phyloP scores from a whole-genome alignment of 1,140 invertebrate genomes.

The Pseudomyrmex dendroicus region DNA sequence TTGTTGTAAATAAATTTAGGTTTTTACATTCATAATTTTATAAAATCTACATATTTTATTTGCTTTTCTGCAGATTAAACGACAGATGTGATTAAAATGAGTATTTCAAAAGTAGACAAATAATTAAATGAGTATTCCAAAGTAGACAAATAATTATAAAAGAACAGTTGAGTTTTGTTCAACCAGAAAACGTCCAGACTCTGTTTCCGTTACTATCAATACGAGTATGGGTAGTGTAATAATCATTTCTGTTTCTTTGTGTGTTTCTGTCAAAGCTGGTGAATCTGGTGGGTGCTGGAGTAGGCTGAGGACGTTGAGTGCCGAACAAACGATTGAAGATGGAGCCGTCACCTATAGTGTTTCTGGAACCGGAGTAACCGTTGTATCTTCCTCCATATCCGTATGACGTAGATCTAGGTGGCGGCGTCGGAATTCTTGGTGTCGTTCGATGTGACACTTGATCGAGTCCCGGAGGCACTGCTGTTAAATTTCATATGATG shows the following conservation, averaged over 20 bases:
- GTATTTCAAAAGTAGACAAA: neutral
- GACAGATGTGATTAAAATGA: neutral
- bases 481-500: constrained; percentile 64
- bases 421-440: constrained; percentile 71
- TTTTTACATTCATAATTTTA: too few relatives aligned
- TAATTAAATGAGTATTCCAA: neutral
- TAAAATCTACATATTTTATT: too few relatives aligned
- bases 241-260: constrained; percentile 65
- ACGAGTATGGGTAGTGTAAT: constrained; percentile 76
- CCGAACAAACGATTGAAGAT: constrained; percentile 78
- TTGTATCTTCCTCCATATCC: constrained; percentile 51
- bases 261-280: constrained; percentile 62
- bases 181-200: constrained; percentile 79
- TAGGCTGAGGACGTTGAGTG: constrained; percentile 56
- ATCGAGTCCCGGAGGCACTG: constrained; percentile 23
- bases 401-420: constrained; percentile 76
- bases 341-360: constrained; percentile 75
- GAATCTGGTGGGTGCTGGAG: too few relatives aligned
- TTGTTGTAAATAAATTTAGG: too few relatives aligned
- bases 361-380: constrained; percentile 75
- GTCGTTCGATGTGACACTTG: constrained; percentile 11
- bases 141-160: constrained; percentile 7
- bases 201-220: constrained; percentile 76
- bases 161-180: constrained; percentile 16
- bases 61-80: too few relatives aligned